A percentile compares a stretch with the other conserved stretches of the same genome.
phyloP scores from a whole-genome alignment of 2,113 vertebrate species.

The Desmodus rotundus region DNA sequence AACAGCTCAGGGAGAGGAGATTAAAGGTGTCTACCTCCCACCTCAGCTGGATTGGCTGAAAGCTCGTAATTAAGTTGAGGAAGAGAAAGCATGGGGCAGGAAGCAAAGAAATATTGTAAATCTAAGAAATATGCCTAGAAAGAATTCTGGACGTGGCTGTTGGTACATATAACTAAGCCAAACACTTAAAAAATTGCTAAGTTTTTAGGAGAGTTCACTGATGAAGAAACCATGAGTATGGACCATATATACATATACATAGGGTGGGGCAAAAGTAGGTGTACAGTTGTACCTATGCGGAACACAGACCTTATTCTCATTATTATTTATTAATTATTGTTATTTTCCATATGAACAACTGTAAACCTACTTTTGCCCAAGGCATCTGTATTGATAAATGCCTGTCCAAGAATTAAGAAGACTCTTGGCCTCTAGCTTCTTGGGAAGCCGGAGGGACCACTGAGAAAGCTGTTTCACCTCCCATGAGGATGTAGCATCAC shows the following conservation, averaged over 20 bases:
- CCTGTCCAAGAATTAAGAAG: not conserved
- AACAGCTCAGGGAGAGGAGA: conserved; percentile 22
- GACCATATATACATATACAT: not conserved
- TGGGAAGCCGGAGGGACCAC: not conserved
- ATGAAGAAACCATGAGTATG: not conserved
- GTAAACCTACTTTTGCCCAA: not conserved
- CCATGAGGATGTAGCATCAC: not conserved
- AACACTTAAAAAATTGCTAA: not conserved
- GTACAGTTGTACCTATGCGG: not conserved
- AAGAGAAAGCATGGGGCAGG: not conserved
- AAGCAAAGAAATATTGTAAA: conserved; percentile 4
- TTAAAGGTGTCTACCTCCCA: not conserved
- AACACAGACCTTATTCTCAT: not conserved
- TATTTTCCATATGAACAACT: not conserved
- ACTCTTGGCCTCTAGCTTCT: not conserved
- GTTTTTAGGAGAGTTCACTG: not conserved
- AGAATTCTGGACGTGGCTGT: not conserved
- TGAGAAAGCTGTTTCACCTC: not conserved
- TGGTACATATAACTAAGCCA: not conserved
- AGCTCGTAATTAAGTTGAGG: conserved; percentile 7
- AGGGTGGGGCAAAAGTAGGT: not conserved
- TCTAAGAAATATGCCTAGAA: conserved; percentile 3
- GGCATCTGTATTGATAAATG: not conserved
- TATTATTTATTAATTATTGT: not conserved
- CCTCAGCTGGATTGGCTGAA: not conserved